Base-by-base conservation (phyloP, 1,140 invertebrate genomes). In the Drosophila mojavensis region DNA sequence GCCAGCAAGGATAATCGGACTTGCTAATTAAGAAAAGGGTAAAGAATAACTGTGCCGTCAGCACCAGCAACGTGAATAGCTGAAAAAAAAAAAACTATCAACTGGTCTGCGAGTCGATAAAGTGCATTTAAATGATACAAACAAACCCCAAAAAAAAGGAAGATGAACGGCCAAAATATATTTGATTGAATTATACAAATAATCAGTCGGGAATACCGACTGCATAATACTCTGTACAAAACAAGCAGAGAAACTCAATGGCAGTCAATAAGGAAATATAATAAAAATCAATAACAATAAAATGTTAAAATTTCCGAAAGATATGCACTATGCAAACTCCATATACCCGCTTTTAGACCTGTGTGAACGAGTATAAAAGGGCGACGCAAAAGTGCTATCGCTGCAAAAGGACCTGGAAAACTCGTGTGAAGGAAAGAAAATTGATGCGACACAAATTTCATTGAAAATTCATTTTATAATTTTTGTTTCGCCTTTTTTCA, bases 151-250 rank as follows among this genome's bases (percentile, higher is more conserved):
- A 45, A 45, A 17, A 15, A 13, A 3, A 9, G 3, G 17, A 47
- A 47, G 11, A 39, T 39, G 10, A 39, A 39, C 4, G 36, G 36
- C 3, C 7, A 9, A 47, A 47, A 47, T 47, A 47, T 47, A 17
- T 47, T 47, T 47, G 43, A 47, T 47, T 47, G 43, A 47, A 47
- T 47, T 47, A 47, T 17, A 47, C 17, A 47, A 47, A 39, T 39
- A 39, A 39, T 10, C 11, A 13, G 6, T 0, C 10, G 36, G 36
- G 36, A 2, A 39, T 39, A 13, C 36, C 36, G 10, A 13, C 36
- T 39, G 36, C 36, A 11, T 13, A 39, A 39, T 39, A 39, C 36
- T 13, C 7, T 5, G 28, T 33, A 7, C 30, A 33, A 0, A 33
- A 0, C 1, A 9, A 33, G 33, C 33, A 33, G 33, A 10, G 33